A percentile compares a stretch with the other conserved stretches of the same genome.
Evolutionary conservation across 1,140 invertebrate species (phyloP).

Genomic region (Leptinotarsa undecemlineata): DNA sequence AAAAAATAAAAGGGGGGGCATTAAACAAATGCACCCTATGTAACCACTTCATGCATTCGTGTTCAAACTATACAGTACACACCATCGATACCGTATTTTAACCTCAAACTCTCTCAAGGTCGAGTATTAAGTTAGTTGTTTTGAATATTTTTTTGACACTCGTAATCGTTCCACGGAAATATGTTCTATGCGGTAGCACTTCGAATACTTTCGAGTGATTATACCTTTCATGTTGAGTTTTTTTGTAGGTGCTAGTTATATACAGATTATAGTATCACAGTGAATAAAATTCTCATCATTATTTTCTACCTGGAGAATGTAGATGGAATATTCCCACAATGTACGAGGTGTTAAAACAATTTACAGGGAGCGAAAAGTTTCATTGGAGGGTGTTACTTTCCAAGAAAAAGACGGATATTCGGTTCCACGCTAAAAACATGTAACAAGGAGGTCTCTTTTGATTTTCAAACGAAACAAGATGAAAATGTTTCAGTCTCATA

Average conservation of each 20-base stretch:
- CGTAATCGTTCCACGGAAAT: constrained; percentile 18
- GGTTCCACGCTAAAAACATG: too few relatives aligned
- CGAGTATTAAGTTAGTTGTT: constrained; percentile 12
- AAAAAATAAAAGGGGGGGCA: too few relatives aligned
- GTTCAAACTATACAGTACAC: too few relatives aligned
- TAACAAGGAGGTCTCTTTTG: too few relatives aligned
- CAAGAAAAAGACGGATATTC: too few relatives aligned
- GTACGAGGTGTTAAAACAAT: not conserved
- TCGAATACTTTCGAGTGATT: constrained; percentile 14
- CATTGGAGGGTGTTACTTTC: too few relatives aligned
- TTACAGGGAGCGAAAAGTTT: not conserved
- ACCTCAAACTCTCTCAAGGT: not conserved
- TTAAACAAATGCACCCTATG: too few relatives aligned
- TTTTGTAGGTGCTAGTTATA: constrained; percentile 13
- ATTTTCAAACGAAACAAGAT: too few relatives aligned
- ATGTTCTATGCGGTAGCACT: constrained; percentile 18
- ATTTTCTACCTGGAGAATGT: not conserved
- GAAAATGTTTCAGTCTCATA: too few relatives aligned
- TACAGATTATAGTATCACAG: constrained; percentile 12
- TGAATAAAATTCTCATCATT: constrained; percentile 13
- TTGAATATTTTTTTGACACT: constrained; percentile 4
- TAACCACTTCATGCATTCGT: too few relatives aligned
- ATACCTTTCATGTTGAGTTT: constrained; percentile 18
- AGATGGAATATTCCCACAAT: constrained; percentile 11
- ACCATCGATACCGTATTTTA: too few relatives aligned